These are phyloP conservation scores for Zaprionus kolodkinae DNA, from an alignment of 1,140 invertebrate genomes.

Conservation along the genomic window DNA sequence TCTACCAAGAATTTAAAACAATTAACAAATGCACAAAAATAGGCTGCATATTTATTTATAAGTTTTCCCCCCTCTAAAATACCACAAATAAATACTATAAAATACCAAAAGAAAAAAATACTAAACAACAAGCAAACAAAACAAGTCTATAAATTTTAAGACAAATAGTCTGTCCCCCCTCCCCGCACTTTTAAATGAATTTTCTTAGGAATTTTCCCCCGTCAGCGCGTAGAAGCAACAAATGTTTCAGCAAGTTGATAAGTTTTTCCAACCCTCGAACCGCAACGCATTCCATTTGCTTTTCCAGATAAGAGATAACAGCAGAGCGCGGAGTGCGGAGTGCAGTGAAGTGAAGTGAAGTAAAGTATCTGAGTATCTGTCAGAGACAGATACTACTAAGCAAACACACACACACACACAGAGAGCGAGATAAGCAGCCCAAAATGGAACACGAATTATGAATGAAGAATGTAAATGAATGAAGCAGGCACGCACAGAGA, in stretches of 20 bases:
- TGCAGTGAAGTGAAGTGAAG: slow-evolving; percentile 5
- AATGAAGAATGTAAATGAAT: slow-evolving; percentile 72
- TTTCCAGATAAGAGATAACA: slow-evolving; percentile 60
- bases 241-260: slow-evolving; percentile 30
- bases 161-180: neutral
- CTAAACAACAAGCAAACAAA: neutral
- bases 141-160: neutral
- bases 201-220: slow-evolving; percentile 3
- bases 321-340: no score
- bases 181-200: neutral
- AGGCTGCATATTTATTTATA: neutral
- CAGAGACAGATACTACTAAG: slow-evolving; percentile 58
- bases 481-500: slow-evolving; percentile 34
- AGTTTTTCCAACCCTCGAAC: slow-evolving; percentile 23
- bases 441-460: slow-evolving; percentile 64
- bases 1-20: neutral
- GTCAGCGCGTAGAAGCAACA: slow-evolving; percentile 20
- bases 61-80: neutral
- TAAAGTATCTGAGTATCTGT: slow-evolving; percentile 45
- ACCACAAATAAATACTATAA: neutral
- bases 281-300: neutral
- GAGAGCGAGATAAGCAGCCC: slow-evolving; percentile 29
- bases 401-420: neutral
- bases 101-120: neutral
- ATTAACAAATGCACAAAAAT: neutral